Evolutionary conservation across 2,797 vertebrate species (phyloP).

Genomic region (Telmatherina bonti): DNA sequence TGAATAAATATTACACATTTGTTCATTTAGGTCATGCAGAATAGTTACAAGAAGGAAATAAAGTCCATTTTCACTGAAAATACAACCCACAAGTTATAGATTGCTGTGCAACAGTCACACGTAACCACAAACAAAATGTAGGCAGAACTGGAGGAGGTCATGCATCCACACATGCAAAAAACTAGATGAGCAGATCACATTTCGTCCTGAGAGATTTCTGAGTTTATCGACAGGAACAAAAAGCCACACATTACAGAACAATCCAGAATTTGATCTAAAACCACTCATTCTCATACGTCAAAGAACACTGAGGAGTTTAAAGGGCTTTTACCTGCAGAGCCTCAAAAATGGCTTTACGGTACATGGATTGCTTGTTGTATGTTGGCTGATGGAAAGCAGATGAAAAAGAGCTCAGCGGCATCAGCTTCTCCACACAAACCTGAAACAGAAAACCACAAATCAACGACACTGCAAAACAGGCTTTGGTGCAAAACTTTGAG

Average conservation of each 20-base stretch:
- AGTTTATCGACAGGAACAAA: not conserved
- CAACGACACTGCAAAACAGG: not conserved
- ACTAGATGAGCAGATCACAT: constrained; percentile 18
- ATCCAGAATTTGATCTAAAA: not conserved
- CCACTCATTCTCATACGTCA: not conserved
- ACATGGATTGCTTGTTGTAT: constrained; percentile 94
- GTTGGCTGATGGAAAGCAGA: constrained; percentile 92
- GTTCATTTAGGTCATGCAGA: not conserved
- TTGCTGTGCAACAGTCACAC: constrained; percentile 17
- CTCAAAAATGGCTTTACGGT: constrained; percentile 93
- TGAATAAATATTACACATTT: not conserved
- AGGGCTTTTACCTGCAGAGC: constrained; percentile 89
- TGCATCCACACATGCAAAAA: constrained; percentile 55
- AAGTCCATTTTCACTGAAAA: constrained; percentile 9
- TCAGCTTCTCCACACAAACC: constrained; percentile 95
- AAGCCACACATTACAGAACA: not conserved
- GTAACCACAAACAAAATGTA: constrained; percentile 33
- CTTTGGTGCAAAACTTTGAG: not conserved
- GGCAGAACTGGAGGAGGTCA: constrained; percentile 35
- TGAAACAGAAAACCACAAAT: constrained; percentile 53
- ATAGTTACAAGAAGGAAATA: not conserved
- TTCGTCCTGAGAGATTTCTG: constrained; percentile 14
- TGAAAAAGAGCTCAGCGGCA: constrained; percentile 88
- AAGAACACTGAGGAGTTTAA: not conserved
- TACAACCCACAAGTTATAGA: constrained; percentile 29